phyloP scores from a whole-genome alignment of 1,140 invertebrate genomes.

The Planococcus citri region DNA sequence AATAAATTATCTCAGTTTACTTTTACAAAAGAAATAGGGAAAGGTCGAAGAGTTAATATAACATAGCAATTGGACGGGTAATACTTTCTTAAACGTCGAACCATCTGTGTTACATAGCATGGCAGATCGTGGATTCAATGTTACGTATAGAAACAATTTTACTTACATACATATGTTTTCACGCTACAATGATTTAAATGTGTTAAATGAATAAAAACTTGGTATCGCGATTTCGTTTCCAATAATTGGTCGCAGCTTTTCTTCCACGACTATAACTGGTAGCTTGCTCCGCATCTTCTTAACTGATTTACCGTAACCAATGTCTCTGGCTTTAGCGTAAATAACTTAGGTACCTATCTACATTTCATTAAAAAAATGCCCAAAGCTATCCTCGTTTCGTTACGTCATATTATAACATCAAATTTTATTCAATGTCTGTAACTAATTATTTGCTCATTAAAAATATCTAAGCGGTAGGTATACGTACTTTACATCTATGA shows the following conservation, averaged over 20 bases:
- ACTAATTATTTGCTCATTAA: slow-evolving; percentile 8
- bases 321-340: neutral
- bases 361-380: neutral
- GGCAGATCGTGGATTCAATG: neutral
- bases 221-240: neutral
- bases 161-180: neutral
- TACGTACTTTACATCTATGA: neutral
- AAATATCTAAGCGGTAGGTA: slow-evolving; percentile 6
- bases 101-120: neutral
- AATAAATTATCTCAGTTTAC: no score
- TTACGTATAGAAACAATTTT: neutral
- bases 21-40: no score
- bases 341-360: no score
- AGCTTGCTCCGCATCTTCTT: neutral
- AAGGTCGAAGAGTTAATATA: neutral
- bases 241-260: neutral
- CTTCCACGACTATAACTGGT: neutral
- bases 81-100: neutral
- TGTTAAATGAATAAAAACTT: neutral
- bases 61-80: neutral
- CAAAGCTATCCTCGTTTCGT: neutral
- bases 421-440: slow-evolving; percentile 8
- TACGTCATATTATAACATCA: neutral
- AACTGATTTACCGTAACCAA: neutral
- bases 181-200: neutral